Percentiles rank a stretch among this genome's conserved stretches.
Evolutionary conservation across 2,888 invertebrate genomes (phyloP).

Genomic region (Cheiracanthium punctorium): DNA sequence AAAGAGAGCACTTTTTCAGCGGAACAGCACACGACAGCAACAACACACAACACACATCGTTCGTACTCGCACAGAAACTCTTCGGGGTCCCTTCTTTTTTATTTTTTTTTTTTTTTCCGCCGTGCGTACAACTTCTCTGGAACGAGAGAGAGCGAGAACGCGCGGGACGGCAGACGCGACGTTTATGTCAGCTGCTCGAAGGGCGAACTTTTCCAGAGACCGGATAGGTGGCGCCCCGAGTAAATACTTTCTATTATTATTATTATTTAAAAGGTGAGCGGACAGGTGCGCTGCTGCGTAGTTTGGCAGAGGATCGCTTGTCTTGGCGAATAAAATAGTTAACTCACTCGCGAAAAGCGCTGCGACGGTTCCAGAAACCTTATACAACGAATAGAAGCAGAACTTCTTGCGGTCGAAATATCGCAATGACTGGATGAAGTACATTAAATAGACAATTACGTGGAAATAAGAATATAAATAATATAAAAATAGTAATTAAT

Average conservation of each 20-base stretch:
- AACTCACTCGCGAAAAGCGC: too few relatives aligned
- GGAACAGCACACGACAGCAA: background rate
- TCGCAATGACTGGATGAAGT: too few relatives aligned
- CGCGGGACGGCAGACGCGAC: constrained; percentile 30
- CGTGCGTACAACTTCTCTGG: background rate
- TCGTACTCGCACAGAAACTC: too few relatives aligned
- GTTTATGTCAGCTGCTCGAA: constrained; percentile 40
- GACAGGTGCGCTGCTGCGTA: background rate
- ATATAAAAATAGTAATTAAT: too few relatives aligned
- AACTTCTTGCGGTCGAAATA: too few relatives aligned
- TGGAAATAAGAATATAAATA: too few relatives aligned
- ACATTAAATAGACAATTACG: too few relatives aligned
- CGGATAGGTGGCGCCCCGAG: constrained; percentile 63
- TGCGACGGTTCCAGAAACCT: too few relatives aligned
- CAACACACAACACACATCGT: background rate
- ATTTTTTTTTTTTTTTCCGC: too few relatives aligned
- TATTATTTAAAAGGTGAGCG: constrained; percentile 52
- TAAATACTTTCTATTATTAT: constrained; percentile 68
- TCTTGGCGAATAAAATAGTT: constrained; percentile 9
- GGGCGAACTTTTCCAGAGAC: constrained; percentile 25
- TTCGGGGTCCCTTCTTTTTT: too few relatives aligned
- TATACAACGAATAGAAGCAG: too few relatives aligned
- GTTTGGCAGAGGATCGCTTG: background rate
- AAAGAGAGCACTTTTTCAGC: background rate
- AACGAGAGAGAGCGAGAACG: background rate